A percentile compares a stretch with the other conserved stretches of the same genome.
Conservation (phyloP, 2,888 invertebrate genomes). For the Pseudolycoriella hygida region DNA sequence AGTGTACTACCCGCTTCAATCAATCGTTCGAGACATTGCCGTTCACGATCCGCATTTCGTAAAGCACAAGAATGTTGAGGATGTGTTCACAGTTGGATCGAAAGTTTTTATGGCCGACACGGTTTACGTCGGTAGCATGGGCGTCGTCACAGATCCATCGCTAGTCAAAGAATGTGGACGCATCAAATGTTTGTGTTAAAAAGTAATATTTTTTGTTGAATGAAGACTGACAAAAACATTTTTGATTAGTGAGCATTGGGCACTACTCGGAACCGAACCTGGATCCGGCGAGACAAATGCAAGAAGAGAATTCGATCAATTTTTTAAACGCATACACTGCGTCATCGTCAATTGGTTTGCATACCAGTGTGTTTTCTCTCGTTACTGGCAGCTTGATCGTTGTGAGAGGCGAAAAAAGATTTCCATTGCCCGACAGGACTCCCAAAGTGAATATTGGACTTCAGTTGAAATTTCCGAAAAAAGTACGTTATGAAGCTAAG, state of each 20-base stretch:
- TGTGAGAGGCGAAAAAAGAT: slow-evolving; percentile 30
- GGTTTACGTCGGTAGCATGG: slow-evolving; percentile 66
- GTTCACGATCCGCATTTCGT: slow-evolving; percentile 28
- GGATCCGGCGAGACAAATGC: slow-evolving; percentile 14
- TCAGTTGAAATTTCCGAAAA: slow-evolving; percentile 77
- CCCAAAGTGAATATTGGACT: slow-evolving; percentile 68
- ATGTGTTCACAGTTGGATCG: slow-evolving; percentile 49
- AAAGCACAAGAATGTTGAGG: slow-evolving; percentile 25
- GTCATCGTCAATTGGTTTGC: slow-evolving; percentile 35
- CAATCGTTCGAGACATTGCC: slow-evolving; percentile 36
- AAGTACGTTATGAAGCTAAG: too few relatives aligned
- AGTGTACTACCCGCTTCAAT: slow-evolving; percentile 52
- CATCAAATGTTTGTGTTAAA: slow-evolving; percentile 17
- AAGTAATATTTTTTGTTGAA: too few relatives aligned
- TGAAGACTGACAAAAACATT: too few relatives aligned
- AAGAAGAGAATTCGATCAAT: slow-evolving; percentile 16
- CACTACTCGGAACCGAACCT: slow-evolving; percentile 20
- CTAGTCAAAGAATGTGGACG: slow-evolving; percentile 22
- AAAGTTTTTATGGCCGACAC: slow-evolving; percentile 59
- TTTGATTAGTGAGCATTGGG: slow-evolving; percentile 20
- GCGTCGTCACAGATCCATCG: slow-evolving; percentile 39
- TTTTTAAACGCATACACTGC: slow-evolving; percentile 19
- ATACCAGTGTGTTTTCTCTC: slow-evolving; percentile 54
- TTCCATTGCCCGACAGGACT: slow-evolving; percentile 24
- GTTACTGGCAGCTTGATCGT: slow-evolving; percentile 75